phyloP scores from a whole-genome alignment of 2,888 invertebrate species.

The Rhingia campestris region DNA sequence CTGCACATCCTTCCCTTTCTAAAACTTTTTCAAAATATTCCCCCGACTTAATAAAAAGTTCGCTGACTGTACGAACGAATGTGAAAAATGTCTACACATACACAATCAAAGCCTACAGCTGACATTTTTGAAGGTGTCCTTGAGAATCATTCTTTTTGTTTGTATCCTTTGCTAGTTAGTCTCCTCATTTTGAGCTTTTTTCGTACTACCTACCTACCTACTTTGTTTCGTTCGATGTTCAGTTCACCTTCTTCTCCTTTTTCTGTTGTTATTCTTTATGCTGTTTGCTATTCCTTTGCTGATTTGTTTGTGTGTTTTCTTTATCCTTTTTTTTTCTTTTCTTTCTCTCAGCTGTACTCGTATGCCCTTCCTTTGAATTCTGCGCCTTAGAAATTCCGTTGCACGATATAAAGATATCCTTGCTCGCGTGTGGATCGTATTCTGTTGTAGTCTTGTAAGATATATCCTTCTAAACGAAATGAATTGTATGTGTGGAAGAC shows the following conservation, averaged over 20 bases:
- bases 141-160: conserved; percentile 41
- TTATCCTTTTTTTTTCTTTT: no score
- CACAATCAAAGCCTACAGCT: conserved; percentile 54
- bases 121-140: conserved; percentile 69
- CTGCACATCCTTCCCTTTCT: no score
- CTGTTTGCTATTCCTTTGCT: background rate
- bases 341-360: background rate
- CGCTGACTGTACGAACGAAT: conserved; percentile 6
- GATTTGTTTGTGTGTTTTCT: background rate
- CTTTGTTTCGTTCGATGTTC: conserved; percentile 42
- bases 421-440: conserved; percentile 43
- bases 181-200: conserved; percentile 9
- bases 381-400: conserved; percentile 57
- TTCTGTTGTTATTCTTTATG: conserved; percentile 41
- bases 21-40: background rate
- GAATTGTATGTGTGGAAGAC: conserved; percentile 58
- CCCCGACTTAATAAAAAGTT: conserved; percentile 2
- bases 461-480: conserved; percentile 54
- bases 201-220: background rate
- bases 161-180: conserved; percentile 5
- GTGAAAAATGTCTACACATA: conserved; percentile 16
- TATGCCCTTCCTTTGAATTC: conserved; percentile 53
- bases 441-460: conserved; percentile 29
- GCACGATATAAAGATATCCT: conserved; percentile 49
- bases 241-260: conserved; percentile 50